These are phyloP conservation scores for Arenaria interpres DNA, from an alignment of 2,113 vertebrate genomes.

Conservation along the genomic window DNA sequence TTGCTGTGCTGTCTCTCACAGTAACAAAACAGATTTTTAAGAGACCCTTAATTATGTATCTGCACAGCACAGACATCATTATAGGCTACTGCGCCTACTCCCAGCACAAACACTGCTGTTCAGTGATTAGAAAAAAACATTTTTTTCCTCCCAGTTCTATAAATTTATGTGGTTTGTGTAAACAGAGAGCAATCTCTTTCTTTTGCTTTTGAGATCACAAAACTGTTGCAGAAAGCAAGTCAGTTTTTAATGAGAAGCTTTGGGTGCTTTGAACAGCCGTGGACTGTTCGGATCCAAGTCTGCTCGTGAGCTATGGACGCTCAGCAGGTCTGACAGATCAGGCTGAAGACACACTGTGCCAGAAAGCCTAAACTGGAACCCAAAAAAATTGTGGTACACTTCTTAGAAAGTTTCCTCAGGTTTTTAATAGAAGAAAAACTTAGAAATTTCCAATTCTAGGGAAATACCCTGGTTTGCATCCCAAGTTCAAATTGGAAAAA, in stretches of 20 bases:
- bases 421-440: background rate
- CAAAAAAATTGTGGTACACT: background rate
- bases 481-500: background rate
- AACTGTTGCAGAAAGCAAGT: background rate
- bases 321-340: background rate
- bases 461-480: background rate
- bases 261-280: background rate
- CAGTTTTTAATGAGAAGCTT: background rate
- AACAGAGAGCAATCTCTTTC: background rate
- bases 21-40: slow-evolving; percentile 13
- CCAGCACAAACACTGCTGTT: background rate
- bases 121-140: background rate
- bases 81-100: background rate
- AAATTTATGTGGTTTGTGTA: background rate
- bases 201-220: background rate
- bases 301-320: background rate
- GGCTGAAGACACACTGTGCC: background rate
- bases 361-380: background rate
- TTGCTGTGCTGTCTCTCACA: background rate
- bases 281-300: background rate
- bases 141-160: background rate
- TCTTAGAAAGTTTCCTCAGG: background rate
- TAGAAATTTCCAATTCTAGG: background rate
- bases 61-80: background rate
- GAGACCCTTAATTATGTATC: slow-evolving; percentile 16